phyloP scores from a whole-genome alignment of 2,113 vertebrate genomes.

The Nesoenas mayeri region DNA sequence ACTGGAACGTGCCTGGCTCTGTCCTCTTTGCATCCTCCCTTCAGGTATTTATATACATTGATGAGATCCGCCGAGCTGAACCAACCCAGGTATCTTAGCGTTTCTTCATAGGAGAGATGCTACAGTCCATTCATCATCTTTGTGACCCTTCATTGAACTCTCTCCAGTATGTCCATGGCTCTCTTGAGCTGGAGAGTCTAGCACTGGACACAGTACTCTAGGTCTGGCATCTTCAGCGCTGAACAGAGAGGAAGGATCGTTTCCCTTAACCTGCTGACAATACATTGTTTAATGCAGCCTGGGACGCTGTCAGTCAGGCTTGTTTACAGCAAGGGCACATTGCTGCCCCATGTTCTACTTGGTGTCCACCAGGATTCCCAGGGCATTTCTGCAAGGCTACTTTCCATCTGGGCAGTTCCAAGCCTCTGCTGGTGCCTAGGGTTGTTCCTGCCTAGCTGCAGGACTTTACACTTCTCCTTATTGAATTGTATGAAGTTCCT shows the following conservation, averaged over 20 bases:
- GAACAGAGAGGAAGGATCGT: background rate
- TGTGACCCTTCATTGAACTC: background rate
- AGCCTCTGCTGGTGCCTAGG: background rate
- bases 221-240: background rate
- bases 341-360: too few species aligned
- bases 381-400: background rate
- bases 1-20: background rate
- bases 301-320: too few species aligned
- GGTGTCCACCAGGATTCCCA: background rate
- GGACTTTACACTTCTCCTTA: background rate
- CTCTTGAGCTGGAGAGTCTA: background rate
- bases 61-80: too few species aligned
- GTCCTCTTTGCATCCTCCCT: too few species aligned
- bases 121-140: background rate
- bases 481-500: background rate
- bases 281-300: background rate
- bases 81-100: too few species aligned
- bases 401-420: background rate
- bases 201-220: background rate
- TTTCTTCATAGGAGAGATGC: background rate
- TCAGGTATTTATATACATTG: too few species aligned
- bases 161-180: background rate
- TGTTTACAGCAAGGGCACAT: background rate
- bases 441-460: background rate
- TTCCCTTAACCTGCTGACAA: background rate